Conservation (phyloP, 2,113 vertebrate genomes). For the Paracanthobrama guichenoti region DNA sequence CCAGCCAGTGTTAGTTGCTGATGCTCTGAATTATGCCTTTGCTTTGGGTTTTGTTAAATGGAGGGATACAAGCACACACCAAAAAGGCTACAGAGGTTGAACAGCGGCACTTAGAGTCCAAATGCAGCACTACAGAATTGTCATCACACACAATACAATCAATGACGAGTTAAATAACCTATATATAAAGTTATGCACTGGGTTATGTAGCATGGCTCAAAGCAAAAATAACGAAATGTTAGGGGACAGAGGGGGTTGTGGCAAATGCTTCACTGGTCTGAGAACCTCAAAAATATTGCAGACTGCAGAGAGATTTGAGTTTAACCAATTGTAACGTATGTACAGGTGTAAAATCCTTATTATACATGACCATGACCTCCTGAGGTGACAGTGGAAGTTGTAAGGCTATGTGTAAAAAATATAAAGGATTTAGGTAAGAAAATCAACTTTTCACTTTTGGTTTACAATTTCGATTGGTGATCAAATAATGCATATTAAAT, state of each 20-base stretch:
- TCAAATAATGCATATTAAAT: background rate
- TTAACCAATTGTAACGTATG: background rate
- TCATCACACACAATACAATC: background rate
- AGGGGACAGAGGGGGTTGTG: no score
- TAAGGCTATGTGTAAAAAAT: background rate
- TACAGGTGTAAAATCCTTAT: background rate
- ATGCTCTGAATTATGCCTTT: background rate
- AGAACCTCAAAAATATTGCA: no score
- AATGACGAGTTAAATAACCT: background rate
- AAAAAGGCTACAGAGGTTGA: conserved; percentile 59
- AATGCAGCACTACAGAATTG: conserved; percentile 71
- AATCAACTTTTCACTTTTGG: background rate
- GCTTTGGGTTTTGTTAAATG: conserved; percentile 4
- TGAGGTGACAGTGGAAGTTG: background rate
- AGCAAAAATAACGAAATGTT: no score
- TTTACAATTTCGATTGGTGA: background rate
- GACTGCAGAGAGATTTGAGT: background rate
- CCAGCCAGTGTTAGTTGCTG: background rate
- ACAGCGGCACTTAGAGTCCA: conserved; percentile 82
- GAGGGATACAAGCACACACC: conserved; percentile 5
- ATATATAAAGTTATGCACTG: background rate
- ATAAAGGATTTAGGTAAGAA: background rate
- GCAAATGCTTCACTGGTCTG: no score
- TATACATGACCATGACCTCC: background rate
- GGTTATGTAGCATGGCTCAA: no score